Evolutionary conservation across 2,888 invertebrate species (phyloP), one percentile per base, ranked within the genome.

Genomic region (Stramonita haemastoma): DNA sequence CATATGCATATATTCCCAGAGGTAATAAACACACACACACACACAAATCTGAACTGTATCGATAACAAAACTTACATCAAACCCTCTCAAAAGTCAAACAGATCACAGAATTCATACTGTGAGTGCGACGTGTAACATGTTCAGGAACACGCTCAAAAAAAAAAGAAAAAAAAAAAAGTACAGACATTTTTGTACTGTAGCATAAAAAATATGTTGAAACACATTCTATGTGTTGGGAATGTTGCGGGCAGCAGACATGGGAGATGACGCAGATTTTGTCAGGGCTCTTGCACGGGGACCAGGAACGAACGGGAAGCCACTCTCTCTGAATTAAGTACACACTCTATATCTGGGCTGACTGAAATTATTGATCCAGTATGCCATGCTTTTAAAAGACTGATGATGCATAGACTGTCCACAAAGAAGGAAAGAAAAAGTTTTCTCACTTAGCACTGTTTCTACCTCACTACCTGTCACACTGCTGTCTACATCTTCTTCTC

Each of bases 201-300:
- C 26, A 57, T 86, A 66, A 32, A 32, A 86, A 60, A 66, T 26
- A 66, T 66, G 57, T 34, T 79, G 6, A 87, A 57, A 79, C 87
- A 77, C 79, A 79, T 32, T 66, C 66, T 66, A 32, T 46, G 34
- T 57, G 13, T 66, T 1, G 79, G 88, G 88, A 88, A 88, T 88
- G 88, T 88, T 88, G 88, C 88, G 79, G 88, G 88, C 88, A 60
- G 83, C 88, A 88, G 83, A 88, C 66, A 83, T 73, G 83, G 83
- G 83, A n/a, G 56, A 32, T 83, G 81, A 86, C 86, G 86, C 86
- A 86, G 86, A 66, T 22, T 17, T 22, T 66, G 15, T 57, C 86
- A 1, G 66, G 86, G 86, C 34, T 79, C 15, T 32, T 29, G 77
- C 11, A 79, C 17, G 15, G 32, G 34, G 34, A 5, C 15, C 34